Percentiles rank a stretch among this genome's conserved stretches.
Evolutionary conservation across 2,888 invertebrate genomes (phyloP).

Genomic region (Folsomia candida): DNA sequence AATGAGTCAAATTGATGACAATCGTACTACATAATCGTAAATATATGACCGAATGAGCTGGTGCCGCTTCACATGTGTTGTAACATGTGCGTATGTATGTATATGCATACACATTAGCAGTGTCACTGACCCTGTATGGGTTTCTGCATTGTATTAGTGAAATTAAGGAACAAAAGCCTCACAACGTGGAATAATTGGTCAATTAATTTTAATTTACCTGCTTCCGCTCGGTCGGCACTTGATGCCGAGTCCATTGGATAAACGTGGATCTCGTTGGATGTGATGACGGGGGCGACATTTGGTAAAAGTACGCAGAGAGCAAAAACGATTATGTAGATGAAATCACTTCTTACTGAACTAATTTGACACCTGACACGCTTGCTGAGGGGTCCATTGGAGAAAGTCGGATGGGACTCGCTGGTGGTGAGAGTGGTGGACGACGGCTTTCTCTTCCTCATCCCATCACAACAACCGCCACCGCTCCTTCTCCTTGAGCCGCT

Average conservation of each 20-base stretch:
- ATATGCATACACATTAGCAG: too few relatives aligned
- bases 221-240: slow-evolving; percentile 27
- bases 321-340: slow-evolving; percentile 49
- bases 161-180: neutral
- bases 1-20: too few relatives aligned
- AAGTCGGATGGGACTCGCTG: neutral
- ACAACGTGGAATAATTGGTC: neutral
- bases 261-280: slow-evolving; percentile 42
- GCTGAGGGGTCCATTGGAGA: neutral
- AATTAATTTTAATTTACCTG: slow-evolving; percentile 26
- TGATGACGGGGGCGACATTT: slow-evolving; percentile 49
- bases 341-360: slow-evolving; percentile 49
- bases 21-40: too few relatives aligned
- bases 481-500: too few relatives aligned
- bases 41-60: too few relatives aligned
- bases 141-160: neutral
- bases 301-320: slow-evolving; percentile 47
- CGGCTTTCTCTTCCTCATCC: neutral
- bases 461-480: neutral
- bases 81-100: too few relatives aligned
- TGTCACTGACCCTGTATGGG: too few relatives aligned
- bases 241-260: slow-evolving; percentile 44
- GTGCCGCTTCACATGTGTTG: too few relatives aligned
- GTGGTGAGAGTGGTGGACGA: neutral
- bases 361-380: slow-evolving; percentile 49